Conservation (phyloP, 2,797 vertebrate species). For the Uromys caudimaculatus region DNA sequence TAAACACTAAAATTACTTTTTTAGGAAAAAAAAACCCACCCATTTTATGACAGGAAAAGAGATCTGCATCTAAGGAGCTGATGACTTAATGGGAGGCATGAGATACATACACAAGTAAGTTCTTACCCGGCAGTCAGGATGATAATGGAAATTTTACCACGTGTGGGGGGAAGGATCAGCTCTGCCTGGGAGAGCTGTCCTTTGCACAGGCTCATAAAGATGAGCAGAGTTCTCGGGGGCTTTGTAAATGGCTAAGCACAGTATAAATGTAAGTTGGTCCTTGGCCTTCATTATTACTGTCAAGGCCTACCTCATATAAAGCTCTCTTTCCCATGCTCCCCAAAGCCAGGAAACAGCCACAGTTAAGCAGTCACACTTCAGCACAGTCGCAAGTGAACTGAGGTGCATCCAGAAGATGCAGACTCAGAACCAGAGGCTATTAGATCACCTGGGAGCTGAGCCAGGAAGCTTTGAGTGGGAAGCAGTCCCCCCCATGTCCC, state of each 20-base stretch:
- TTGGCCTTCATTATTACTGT: slow-evolving; percentile 57
- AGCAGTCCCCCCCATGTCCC: slow-evolving; percentile 17
- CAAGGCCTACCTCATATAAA: slow-evolving; percentile 65
- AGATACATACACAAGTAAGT: slow-evolving; percentile 32
- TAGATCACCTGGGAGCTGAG: slow-evolving; percentile 68
- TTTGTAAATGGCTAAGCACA: slow-evolving; percentile 69
- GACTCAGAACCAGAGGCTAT: slow-evolving; percentile 70
- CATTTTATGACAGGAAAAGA: slow-evolving; percentile 59
- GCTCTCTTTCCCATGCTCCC: slow-evolving; percentile 64
- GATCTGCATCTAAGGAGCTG: slow-evolving; percentile 1
- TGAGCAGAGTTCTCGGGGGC: slow-evolving; percentile 72
- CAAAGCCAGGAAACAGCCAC: slow-evolving; percentile 71
- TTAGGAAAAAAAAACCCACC: neutral
- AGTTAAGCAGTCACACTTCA: slow-evolving; percentile 74
- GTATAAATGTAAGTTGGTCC: slow-evolving; percentile 46
- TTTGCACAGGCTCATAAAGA: slow-evolving; percentile 51
- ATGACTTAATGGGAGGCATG: slow-evolving; percentile 54
- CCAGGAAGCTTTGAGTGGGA: slow-evolving; percentile 71
- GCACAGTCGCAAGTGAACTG: slow-evolving; percentile 68
- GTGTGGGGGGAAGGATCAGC: slow-evolving; percentile 48
- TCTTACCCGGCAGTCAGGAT: slow-evolving; percentile 14
- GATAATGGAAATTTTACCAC: slow-evolving; percentile 37
- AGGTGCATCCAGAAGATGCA: slow-evolving; percentile 66
- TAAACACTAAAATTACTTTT: slow-evolving; percentile 56
- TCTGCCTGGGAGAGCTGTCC: slow-evolving; percentile 46